Conservation (phyloP, 2,113 vertebrate genomes). For the Pituophis catenifer region DNA sequence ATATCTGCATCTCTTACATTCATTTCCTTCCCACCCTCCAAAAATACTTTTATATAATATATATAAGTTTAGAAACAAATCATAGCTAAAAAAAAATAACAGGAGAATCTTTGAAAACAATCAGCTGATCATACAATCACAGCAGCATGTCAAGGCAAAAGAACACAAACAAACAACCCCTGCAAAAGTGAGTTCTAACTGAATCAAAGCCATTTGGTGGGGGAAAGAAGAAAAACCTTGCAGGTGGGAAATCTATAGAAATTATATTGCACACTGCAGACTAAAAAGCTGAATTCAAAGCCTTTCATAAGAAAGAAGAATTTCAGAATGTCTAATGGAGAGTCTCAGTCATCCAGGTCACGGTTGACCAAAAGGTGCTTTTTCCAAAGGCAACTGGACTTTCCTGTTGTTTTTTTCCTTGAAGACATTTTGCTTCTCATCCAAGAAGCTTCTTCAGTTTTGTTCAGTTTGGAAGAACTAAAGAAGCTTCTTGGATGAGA, state of each 20-base stretch:
- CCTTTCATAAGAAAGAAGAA: constrained; percentile 51
- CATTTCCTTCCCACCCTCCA: constrained; percentile 67
- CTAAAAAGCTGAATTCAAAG: constrained; percentile 42
- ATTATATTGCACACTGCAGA: constrained; percentile 65
- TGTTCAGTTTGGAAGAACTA: background rate
- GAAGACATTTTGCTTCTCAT: background rate
- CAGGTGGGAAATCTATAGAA: constrained; percentile 68
- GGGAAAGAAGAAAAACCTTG: constrained; percentile 37
- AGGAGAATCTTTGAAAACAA: constrained; percentile 61
- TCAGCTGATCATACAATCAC: constrained; percentile 69
- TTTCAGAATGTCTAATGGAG: background rate
- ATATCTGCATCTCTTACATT: constrained; percentile 87
- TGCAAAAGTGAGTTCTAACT: constrained; percentile 58
- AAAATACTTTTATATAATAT: constrained; percentile 70
- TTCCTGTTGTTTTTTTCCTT: background rate
- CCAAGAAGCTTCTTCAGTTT: background rate
- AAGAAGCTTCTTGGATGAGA: background rate
- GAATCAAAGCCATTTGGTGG: background rate
- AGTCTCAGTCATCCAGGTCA: background rate
- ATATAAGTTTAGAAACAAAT: constrained; percentile 63
- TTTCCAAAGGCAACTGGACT: background rate
- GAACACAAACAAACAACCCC: constrained; percentile 23
- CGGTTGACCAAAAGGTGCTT: background rate
- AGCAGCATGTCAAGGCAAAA: constrained; percentile 59
- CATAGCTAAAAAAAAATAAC: constrained; percentile 56